Conservation (phyloP, 1,140 invertebrate species). For the Neodiprion virginianus region DNA sequence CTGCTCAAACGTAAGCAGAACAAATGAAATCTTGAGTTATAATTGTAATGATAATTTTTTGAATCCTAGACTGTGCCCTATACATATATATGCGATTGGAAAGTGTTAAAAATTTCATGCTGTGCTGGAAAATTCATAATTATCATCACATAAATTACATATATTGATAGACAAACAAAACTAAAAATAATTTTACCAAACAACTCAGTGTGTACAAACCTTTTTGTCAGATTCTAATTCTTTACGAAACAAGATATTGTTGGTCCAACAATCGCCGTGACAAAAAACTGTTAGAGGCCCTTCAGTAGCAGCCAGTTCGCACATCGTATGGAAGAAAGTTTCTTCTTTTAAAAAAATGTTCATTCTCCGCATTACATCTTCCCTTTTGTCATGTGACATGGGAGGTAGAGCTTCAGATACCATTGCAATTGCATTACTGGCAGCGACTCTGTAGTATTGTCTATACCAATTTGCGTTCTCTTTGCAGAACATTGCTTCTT, state of each 20-base stretch:
- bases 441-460: constrained; percentile 71
- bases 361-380: constrained; percentile 68
- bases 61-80: neutral
- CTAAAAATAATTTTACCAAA: neutral
- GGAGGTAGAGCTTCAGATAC: constrained; percentile 67
- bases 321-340: constrained; percentile 73
- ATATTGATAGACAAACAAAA: too few species aligned
- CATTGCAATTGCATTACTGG: constrained; percentile 71
- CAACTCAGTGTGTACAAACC: constrained; percentile 47
- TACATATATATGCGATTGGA: constrained; percentile 19
- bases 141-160: too few species aligned
- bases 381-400: constrained; percentile 49
- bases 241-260: constrained; percentile 74
- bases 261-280: constrained; percentile 80
- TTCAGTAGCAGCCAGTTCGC: constrained; percentile 66
- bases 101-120: neutral
- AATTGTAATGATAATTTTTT: constrained; percentile 4
- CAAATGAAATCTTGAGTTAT: constrained; percentile 23
- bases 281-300: constrained; percentile 73
- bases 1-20: constrained; percentile 49
- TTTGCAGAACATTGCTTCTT: constrained; percentile 68
- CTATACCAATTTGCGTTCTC: constrained; percentile 75
- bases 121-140: constrained; percentile 24
- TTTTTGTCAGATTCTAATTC: constrained; percentile 59
- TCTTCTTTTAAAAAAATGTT: constrained; percentile 68